Evolutionary conservation across 2,113 vertebrate genomes (phyloP).

Genomic region (Potamarius usumacintae): DNA sequence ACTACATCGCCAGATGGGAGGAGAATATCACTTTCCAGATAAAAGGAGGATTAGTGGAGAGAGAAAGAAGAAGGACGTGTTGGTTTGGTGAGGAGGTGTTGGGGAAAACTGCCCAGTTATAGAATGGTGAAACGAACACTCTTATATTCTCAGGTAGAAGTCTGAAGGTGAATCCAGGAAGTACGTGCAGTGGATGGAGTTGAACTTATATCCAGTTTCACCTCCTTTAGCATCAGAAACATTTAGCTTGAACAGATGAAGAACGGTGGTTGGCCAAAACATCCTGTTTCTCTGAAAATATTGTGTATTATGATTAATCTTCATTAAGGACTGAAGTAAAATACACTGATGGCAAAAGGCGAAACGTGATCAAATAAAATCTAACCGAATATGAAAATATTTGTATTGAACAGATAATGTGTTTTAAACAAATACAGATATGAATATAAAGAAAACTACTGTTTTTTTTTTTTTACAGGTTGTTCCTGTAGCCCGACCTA

Average conservation of each 20-base stretch:
- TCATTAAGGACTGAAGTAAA: no score
- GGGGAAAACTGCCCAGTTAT: not conserved
- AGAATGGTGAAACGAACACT: not conserved
- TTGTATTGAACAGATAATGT: not conserved
- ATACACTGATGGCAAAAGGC: no score
- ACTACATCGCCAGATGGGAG: conserved; percentile 39
- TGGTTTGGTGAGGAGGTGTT: not conserved
- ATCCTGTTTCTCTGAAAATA: no score
- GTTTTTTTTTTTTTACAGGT: not conserved
- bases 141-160: not conserved
- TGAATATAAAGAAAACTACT: not conserved
- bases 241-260: not conserved
- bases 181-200: not conserved
- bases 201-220: not conserved
- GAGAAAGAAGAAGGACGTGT: not conserved
- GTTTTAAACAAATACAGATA: not conserved
- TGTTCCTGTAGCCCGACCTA: not conserved
- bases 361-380: no score
- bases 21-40: conserved; percentile 44
- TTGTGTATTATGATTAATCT: no score
- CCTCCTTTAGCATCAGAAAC: not conserved
- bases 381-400: no score
- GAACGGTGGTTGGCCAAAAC: not conserved
- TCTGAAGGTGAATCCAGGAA: not conserved
- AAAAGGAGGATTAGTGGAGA: conserved; percentile 25